phyloP scores from a whole-genome alignment of 2,113 vertebrate genomes.

The Sterrhoptilus dennistouni region DNA sequence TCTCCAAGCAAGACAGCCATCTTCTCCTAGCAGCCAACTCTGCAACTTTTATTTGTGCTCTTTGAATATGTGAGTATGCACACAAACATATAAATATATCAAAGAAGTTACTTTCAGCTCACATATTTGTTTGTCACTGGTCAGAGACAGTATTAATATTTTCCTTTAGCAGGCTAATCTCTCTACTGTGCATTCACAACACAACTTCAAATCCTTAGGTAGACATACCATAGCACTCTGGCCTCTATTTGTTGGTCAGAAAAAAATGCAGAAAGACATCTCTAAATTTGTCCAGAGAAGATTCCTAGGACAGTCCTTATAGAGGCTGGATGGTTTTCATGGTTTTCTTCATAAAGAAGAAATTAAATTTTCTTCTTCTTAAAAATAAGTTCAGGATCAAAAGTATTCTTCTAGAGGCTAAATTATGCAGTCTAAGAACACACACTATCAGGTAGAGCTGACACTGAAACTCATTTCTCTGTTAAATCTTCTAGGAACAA shows the following conservation, averaged over 20 bases:
- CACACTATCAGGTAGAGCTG: not conserved
- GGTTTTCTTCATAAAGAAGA: not conserved
- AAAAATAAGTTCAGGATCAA: not conserved
- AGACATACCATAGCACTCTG: not conserved
- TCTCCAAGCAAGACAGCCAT: not conserved
- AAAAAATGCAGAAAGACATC: not conserved
- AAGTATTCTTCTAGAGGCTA: not conserved
- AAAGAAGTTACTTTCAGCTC: not conserved
- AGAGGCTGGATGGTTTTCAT: not conserved
- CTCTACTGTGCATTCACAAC: not conserved
- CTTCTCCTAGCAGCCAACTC: not conserved
- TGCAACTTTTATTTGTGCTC: not conserved
- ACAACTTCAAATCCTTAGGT: not conserved
- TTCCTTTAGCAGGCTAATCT: not conserved
- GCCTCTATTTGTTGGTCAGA: not conserved
- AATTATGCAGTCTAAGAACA: not conserved
- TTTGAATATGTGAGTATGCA: not conserved
- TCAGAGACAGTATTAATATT: not conserved
- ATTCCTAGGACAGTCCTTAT: not conserved
- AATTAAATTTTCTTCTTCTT: not conserved
- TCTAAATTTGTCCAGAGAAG: not conserved
- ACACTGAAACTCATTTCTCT: not conserved
- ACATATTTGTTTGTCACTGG: not conserved
- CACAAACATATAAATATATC: not conserved
- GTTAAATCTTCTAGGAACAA: not conserved